A percentile compares a stretch with the other conserved stretches of the same genome.
Evolutionary conservation across 2,888 invertebrate species (phyloP).

Genomic region (Tiliacea aurago): DNA sequence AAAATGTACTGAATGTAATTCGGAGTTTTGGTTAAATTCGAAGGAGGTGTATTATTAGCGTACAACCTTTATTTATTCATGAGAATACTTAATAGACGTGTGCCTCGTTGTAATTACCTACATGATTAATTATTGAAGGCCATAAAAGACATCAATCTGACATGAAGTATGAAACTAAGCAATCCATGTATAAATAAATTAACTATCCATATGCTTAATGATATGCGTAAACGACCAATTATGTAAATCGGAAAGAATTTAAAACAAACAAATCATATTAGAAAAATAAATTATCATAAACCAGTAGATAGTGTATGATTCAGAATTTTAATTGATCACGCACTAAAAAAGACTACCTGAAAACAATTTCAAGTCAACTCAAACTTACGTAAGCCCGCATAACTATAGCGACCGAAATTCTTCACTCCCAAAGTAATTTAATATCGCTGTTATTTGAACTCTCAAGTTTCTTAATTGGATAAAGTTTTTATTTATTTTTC

Average conservation of each 20-base stretch:
- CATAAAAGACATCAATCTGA: too few species aligned
- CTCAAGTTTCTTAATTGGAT: conserved; percentile 54
- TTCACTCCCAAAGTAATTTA: conserved; percentile 56
- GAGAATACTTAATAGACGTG: background rate
- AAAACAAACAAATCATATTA: too few species aligned
- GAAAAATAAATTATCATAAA: background rate
- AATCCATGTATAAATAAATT: background rate
- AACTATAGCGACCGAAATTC: conserved; percentile 19
- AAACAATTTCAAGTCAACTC: conserved; percentile 4
- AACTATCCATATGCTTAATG: background rate
- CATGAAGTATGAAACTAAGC: background rate
- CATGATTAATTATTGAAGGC: background rate
- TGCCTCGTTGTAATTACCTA: background rate
- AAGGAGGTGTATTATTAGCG: conserved; percentile 24
- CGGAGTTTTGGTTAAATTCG: conserved; percentile 24
- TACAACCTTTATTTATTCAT: conserved; percentile 35
- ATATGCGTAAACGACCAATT: background rate
- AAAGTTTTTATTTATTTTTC: conserved; percentile 59
- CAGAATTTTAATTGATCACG: background rate
- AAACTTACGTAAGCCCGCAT: background rate
- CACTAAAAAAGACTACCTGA: background rate
- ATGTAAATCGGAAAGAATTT: background rate
- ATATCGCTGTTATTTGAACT: conserved; percentile 58
- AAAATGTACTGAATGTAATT: conserved; percentile 50
- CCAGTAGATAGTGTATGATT: background rate